These are phyloP conservation scores for Botrylloides violaceus DNA, from an alignment of 23 tunicate genomes.

Conservation along the genomic window DNA sequence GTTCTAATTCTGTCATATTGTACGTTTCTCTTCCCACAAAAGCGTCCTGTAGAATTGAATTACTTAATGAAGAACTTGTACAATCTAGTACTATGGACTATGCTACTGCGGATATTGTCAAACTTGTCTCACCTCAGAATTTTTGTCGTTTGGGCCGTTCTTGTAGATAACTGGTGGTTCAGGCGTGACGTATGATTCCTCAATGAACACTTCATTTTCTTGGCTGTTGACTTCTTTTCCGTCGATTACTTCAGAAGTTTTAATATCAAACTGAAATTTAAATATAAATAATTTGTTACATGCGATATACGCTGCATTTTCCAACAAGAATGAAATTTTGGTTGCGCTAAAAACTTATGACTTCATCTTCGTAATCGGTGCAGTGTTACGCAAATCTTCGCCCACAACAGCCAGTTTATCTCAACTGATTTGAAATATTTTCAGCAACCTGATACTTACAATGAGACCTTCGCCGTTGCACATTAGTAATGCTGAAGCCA, in stretches of 20 bases:
- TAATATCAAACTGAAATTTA: slow-evolving; percentile 14
- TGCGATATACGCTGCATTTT: no score
- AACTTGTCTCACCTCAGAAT: neutral
- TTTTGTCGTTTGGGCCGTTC: neutral
- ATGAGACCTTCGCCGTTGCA: neutral
- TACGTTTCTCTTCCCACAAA: slow-evolving; percentile 10
- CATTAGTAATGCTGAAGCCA: neutral
- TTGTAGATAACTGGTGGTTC: neutral
- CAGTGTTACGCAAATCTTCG: no score
- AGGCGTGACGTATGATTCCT: slow-evolving; percentile 1
- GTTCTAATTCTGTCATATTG: slow-evolving; percentile 8
- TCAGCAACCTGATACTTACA: neutral
- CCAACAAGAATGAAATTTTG: no score
- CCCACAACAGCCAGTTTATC: no score
- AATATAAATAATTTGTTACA: neutral
- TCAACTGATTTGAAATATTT: no score
- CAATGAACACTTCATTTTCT: slow-evolving; percentile 9
- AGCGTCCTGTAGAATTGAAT: neutral
- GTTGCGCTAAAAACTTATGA: no score
- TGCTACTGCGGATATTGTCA: no score
- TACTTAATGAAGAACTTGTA: no score
- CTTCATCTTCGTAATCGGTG: no score
- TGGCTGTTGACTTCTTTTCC: neutral
- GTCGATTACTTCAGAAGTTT: slow-evolving; percentile 2
- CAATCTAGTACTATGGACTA: no score